Evolutionary conservation across 2,797 vertebrate species (phyloP), one percentile per base, ranked within the genome.

Genomic region (Lepidocolaptes lacrymiger): DNA sequence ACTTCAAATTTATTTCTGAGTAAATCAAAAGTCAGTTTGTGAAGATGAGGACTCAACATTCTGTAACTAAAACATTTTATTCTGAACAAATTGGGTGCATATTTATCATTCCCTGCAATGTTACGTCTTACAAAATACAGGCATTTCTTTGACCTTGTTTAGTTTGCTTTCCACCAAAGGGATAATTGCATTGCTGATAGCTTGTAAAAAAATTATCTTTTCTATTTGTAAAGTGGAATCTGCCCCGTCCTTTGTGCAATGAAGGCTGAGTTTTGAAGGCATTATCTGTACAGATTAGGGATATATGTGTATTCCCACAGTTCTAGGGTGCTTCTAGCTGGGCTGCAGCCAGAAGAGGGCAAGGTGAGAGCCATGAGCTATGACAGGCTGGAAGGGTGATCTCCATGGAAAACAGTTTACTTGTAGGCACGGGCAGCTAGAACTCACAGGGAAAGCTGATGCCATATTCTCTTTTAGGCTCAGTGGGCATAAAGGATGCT

Each of bases 1-100:
- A 41, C 48, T 83, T 93, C 52, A 39, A 5, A 72, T 78, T 59
- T 85, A 76, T 69, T 48, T 55, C 39, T 39, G 26, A 85, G 39
- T 67, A 84, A 92, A 92, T 94, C 44, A 91, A 79, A 92, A 93
- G 36, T 78, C 52, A 67, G 66, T 92, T 72, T 67, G 24, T 52
- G 58, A 84, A 75, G 69, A 69, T 62, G 76, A 89, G 36, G 41
- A 73, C 34, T 48, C 67, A 41, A 32, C 26, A 18, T 62, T 96
- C 81, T 56, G 34, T 46, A 34, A 32, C 51, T 56, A 54, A 88
- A 83, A 61, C 16, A 14, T n/a, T 94, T 86, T 75, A 54, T 85
- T 89, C 55, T 36, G 79, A 66, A 81, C 27, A 55, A 66, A 83
- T 81, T 84, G 11, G 12, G 22, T 63, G 32, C 8, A 9, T 84